Conservation (phyloP, 2,888 invertebrate genomes). For the Sturmia bella region DNA sequence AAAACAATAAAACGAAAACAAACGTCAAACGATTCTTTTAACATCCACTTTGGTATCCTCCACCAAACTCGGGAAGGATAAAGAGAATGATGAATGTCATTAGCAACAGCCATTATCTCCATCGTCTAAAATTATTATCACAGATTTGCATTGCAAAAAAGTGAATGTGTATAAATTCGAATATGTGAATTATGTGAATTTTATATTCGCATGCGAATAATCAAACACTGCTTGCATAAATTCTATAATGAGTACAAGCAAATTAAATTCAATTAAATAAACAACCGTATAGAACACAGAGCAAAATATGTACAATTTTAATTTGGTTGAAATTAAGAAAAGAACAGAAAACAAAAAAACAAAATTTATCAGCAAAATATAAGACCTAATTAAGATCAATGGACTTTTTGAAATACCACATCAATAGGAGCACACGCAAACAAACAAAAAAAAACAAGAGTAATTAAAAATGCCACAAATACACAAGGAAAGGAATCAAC, state of each 20-base stretch:
- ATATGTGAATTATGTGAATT: slow-evolving; percentile 33
- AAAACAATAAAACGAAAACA: slow-evolving; percentile 30
- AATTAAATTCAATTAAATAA: slow-evolving; percentile 65
- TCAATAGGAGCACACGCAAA: slow-evolving; percentile 10
- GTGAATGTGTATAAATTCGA: slow-evolving; percentile 45
- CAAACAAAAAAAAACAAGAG: slow-evolving; percentile 22
- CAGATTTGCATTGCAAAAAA: slow-evolving; percentile 30
- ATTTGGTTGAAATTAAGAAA: slow-evolving; percentile 42
- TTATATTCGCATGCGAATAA: slow-evolving; percentile 30
- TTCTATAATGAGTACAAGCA: slow-evolving; percentile 58
- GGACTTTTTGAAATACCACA: slow-evolving; percentile 41
- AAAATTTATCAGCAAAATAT: slow-evolving; percentile 48
- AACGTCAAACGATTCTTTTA: slow-evolving; percentile 24
- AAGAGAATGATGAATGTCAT: slow-evolving; percentile 28
- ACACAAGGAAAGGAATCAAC: slow-evolving; percentile 23
- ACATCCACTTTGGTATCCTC: slow-evolving; percentile 33
- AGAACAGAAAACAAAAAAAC: slow-evolving; percentile 17
- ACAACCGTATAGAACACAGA: slow-evolving; percentile 20
- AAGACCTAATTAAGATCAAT: slow-evolving; percentile 67
- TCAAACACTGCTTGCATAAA: slow-evolving; percentile 44
- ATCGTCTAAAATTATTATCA: slow-evolving; percentile 19
- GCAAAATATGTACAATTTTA: slow-evolving; percentile 43
- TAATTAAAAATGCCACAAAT: slow-evolving; percentile 61
- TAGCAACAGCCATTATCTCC: not conserved
- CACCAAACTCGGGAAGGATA: slow-evolving; percentile 21